phyloP scores from a whole-genome alignment of 2,797 vertebrate genomes.

The Sibirionetta formosa region DNA sequence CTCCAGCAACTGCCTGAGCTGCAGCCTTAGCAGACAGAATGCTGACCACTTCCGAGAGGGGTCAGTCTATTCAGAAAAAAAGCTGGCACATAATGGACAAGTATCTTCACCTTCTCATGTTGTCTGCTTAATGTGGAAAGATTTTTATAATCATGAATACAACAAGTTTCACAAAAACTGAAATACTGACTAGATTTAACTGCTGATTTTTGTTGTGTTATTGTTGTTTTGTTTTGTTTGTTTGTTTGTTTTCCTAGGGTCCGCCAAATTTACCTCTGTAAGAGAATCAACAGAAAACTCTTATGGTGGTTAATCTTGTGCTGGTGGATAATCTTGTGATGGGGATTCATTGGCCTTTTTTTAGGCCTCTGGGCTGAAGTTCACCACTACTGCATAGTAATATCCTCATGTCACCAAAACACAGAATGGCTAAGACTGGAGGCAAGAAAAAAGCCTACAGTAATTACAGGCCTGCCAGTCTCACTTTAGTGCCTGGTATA shows the following conservation, averaged over 20 bases:
- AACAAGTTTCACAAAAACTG: not conserved
- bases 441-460: too few species aligned
- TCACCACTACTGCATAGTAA: not conserved
- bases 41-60: not conserved
- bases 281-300: not conserved
- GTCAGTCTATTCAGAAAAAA: not conserved
- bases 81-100: not conserved
- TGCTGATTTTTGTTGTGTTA: accelerated
- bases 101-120: not conserved
- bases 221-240: too few species aligned
- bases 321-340: not conserved
- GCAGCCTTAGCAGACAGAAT: not conserved
- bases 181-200: not conserved
- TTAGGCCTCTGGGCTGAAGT: not conserved
- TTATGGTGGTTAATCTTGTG: not conserved
- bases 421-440: not conserved
- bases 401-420: accelerated
- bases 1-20: not conserved
- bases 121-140: not conserved
- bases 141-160: not conserved
- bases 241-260: not conserved
- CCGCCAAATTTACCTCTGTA: not conserved
- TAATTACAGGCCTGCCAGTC: too few species aligned
- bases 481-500: too few species aligned
- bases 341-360: not conserved